These are phyloP conservation scores for Drosophila monieri DNA, from an alignment of 2,888 invertebrate species.

Conservation along the genomic window DNA sequence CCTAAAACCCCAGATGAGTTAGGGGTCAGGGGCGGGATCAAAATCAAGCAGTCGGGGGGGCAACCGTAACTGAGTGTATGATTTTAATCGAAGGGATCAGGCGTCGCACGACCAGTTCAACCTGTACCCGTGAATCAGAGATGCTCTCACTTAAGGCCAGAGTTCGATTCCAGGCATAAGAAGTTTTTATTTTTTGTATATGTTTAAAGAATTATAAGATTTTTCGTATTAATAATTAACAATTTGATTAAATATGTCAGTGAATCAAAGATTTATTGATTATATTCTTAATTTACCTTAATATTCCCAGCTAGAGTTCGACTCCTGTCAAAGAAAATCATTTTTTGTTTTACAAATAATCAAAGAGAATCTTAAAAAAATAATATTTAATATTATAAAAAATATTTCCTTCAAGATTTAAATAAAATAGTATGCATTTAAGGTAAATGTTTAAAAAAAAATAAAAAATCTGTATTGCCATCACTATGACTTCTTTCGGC, in stretches of 20 bases:
- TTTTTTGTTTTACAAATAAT: no score
- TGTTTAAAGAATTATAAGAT: no score
- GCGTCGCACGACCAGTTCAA: constrained; percentile 22
- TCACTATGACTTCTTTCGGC: background rate
- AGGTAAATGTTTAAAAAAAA: background rate
- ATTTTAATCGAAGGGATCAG: constrained; percentile 43
- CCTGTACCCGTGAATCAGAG: constrained; percentile 2
- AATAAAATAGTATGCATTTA: background rate
- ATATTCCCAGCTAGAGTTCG: no score
- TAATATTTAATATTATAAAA: no score
- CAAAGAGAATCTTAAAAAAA: no score
- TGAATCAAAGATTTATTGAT: no score
- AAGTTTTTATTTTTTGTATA: no score
- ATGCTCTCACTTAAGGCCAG: background rate
- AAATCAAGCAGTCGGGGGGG: background rate
- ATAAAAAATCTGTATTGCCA: background rate
- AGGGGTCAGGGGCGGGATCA: background rate
- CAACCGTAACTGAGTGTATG: background rate
- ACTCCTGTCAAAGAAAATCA: no score
- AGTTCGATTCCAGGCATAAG: no score
- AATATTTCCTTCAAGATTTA: background rate
- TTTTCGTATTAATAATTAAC: no score
- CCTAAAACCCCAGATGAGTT: background rate
- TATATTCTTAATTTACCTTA: no score
- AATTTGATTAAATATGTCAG: no score